These are phyloP conservation scores for Gymnocephalus cernua DNA, from an alignment of 2,113 vertebrate species.

Conservation along the genomic window DNA sequence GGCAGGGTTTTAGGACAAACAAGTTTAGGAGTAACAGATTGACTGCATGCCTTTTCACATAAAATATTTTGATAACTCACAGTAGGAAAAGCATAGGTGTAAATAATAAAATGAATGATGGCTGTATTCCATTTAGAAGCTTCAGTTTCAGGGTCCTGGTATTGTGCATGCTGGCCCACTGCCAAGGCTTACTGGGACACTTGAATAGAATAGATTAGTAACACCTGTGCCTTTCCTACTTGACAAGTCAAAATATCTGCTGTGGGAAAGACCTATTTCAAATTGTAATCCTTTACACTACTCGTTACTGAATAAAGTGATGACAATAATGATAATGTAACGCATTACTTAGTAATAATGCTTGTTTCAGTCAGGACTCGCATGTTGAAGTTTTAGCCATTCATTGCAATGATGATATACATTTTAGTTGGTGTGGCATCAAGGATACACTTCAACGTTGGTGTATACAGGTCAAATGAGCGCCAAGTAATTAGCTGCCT, in stretches of 20 bases:
- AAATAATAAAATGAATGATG: neutral
- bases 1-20: conserved; percentile 18
- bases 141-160: neutral
- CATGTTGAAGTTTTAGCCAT: neutral
- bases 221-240: neutral
- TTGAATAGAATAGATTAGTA: neutral
- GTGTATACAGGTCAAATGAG: neutral
- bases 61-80: too few species aligned
- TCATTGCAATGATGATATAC: neutral
- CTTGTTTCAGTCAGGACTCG: neutral
- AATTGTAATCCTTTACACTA: neutral
- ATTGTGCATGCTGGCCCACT: neutral
- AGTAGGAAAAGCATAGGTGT: neutral
- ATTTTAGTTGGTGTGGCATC: neutral
- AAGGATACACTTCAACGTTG: neutral
- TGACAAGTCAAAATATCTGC: neutral
- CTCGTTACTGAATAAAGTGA: neutral
- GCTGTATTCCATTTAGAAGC: neutral
- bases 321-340: too few species aligned
- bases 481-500: neutral
- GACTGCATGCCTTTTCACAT: neutral
- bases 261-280: neutral
- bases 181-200: neutral
- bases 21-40: neutral
- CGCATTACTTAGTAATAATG: neutral